Conservation (phyloP, 2,113 vertebrate genomes). For the Engraulis encrasicolus region DNA sequence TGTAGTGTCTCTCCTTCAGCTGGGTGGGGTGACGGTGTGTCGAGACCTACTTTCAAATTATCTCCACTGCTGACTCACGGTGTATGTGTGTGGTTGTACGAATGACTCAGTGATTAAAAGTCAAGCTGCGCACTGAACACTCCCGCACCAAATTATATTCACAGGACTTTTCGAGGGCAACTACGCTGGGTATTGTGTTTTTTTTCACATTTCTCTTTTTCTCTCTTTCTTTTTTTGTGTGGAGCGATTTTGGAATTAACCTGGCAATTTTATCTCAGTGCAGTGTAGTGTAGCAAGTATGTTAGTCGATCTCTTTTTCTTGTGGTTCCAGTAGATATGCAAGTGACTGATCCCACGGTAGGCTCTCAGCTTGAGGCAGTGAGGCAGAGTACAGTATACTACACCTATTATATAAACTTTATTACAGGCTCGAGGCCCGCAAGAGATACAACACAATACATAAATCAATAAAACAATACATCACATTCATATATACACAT, state of each 20-base stretch:
- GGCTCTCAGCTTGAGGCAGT: too few relatives aligned
- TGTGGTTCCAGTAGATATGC: too few relatives aligned
- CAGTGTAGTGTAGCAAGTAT: not conserved
- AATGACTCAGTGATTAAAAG: slow-evolving; percentile 20
- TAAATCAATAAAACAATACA: too few relatives aligned
- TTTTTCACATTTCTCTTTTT: too few relatives aligned
- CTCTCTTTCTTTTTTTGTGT: too few relatives aligned
- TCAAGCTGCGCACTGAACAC: slow-evolving; percentile 35
- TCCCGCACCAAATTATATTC: slow-evolving; percentile 9
- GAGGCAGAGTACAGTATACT: too few relatives aligned
- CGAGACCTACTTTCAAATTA: slow-evolving; percentile 65
- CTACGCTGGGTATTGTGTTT: not conserved
- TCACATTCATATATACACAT: too few relatives aligned
- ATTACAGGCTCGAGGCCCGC: too few relatives aligned
- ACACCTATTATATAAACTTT: too few relatives aligned
- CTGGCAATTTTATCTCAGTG: not conserved
- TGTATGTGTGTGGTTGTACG: slow-evolving; percentile 37
- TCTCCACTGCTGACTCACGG: slow-evolving; percentile 69
- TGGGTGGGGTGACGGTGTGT: slow-evolving; percentile 57
- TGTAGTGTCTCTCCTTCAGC: slow-evolving; percentile 37
- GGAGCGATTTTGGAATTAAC: not conserved
- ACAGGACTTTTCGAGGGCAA: not conserved
- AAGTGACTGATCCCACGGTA: too few relatives aligned
- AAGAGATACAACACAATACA: too few relatives aligned
- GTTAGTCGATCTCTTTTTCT: too few relatives aligned